Percentiles rank a stretch among this genome's conserved stretches.
These are phyloP conservation scores for Lithophane ornitopus DNA, from an alignment of 2,888 invertebrate species.

Conservation along the genomic window DNA sequence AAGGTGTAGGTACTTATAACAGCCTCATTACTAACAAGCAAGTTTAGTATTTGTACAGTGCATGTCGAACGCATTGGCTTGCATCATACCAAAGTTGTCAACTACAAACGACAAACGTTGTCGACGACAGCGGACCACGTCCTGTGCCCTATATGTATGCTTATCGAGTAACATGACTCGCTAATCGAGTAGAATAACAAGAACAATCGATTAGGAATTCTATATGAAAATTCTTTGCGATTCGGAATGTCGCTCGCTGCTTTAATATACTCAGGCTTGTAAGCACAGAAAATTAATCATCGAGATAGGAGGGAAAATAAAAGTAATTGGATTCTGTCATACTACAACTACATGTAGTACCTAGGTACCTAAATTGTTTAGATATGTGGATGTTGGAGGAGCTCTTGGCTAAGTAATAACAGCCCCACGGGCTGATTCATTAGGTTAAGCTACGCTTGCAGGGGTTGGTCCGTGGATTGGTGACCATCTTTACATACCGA, in stretches of 20 bases:
- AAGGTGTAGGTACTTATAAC: constrained; percentile 5
- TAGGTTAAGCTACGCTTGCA: too few relatives aligned
- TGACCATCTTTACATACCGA: too few relatives aligned
- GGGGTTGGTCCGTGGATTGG: too few relatives aligned
- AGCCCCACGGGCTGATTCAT: too few relatives aligned
- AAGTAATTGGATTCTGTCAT: constrained; percentile 32
- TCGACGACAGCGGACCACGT: constrained; percentile 61
- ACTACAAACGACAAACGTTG: constrained; percentile 59
- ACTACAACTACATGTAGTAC: background rate
- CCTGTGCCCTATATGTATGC: constrained; percentile 65
- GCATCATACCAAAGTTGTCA: constrained; percentile 70
- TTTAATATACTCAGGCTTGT: constrained; percentile 46
- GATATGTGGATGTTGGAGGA: background rate
- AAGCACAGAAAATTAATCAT: constrained; percentile 43
- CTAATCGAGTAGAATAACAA: constrained; percentile 66
- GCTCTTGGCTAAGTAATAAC: too few relatives aligned
- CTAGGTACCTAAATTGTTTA: background rate
- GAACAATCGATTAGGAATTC: constrained; percentile 64
- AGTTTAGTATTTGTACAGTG: constrained; percentile 61
- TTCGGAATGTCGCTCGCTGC: constrained; percentile 40
- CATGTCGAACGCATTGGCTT: constrained; percentile 67
- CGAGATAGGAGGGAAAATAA: constrained; percentile 18
- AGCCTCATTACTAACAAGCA: constrained; percentile 60
- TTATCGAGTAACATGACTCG: constrained; percentile 61
- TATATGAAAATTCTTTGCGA: constrained; percentile 58